phyloP scores from a whole-genome alignment of 2,113 vertebrate genomes.

The Corydoras maculifer region DNA sequence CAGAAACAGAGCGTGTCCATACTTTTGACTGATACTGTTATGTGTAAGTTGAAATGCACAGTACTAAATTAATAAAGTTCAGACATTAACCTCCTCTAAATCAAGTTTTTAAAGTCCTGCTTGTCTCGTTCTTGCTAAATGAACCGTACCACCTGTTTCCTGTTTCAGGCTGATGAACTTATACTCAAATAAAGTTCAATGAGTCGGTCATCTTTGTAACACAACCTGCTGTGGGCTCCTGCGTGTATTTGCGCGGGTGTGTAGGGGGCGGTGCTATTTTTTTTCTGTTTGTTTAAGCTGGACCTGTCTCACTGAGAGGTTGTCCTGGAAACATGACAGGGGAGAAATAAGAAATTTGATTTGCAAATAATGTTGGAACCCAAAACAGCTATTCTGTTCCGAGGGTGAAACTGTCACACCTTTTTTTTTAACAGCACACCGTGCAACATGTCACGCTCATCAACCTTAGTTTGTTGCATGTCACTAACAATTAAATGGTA shows the following conservation, averaged over 20 bases:
- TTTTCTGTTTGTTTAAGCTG: slow-evolving; percentile 25
- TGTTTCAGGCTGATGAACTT: not conserved
- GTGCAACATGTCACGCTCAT: no score
- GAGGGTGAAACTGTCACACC: no score
- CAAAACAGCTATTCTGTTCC: slow-evolving; percentile 18
- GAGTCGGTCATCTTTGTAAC: not conserved
- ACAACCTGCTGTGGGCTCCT: not conserved
- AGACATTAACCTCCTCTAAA: no score
- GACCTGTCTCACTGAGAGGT: slow-evolving; percentile 23
- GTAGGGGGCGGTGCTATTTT: slow-evolving; percentile 10
- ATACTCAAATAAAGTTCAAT: no score
- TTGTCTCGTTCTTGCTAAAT: not conserved
- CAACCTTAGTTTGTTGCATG: no score
- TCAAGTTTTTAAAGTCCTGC: no score
- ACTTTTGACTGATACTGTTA: no score
- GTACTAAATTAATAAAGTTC: no score
- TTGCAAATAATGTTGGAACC: slow-evolving; percentile 57
- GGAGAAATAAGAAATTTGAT: slow-evolving; percentile 56
- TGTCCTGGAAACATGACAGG: slow-evolving; percentile 35
- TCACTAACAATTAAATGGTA: no score
- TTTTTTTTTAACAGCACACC: no score
- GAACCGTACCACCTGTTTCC: slow-evolving; percentile 31
- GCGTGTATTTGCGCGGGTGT: not conserved
- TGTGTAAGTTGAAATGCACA: no score
- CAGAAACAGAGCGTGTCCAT: no score